These are phyloP conservation scores for Bufo bufo DNA, from an alignment of 2,113 vertebrate genomes.

Conservation along the genomic window DNA sequence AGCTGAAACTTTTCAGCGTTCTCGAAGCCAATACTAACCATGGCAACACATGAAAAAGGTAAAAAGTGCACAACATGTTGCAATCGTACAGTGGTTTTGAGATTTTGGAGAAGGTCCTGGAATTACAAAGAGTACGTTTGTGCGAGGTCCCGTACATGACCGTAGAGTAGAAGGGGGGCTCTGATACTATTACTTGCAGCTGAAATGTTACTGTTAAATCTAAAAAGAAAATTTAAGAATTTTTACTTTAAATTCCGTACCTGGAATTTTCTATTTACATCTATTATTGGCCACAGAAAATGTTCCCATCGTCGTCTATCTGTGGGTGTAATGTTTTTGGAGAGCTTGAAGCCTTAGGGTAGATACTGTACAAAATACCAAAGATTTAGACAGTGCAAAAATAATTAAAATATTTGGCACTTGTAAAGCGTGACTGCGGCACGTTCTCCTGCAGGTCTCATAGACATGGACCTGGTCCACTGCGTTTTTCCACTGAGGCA, in stretches of 20 bases:
- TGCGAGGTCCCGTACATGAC: constrained; percentile 16
- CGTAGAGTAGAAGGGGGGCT: background rate
- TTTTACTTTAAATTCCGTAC: background rate
- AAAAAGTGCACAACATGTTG: constrained; percentile 30
- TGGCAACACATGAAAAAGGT: constrained; percentile 3
- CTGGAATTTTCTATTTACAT: background rate
- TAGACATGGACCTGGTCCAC: background rate
- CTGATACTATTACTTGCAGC: background rate
- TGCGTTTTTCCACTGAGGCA: constrained; percentile 64
- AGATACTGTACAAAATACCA: constrained; percentile 18
- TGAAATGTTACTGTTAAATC: background rate
- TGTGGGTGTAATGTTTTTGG: background rate
- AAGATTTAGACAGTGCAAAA: constrained; percentile 43
- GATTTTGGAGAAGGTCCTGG: constrained; percentile 22
- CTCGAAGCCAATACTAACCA: constrained; percentile 26
- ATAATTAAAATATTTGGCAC: constrained; percentile 33
- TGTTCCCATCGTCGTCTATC: background rate
- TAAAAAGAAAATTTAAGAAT: background rate
- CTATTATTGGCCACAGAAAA: background rate
- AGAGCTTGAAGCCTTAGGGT: background rate
- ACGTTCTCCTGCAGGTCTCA: background rate
- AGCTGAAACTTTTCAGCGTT: background rate
- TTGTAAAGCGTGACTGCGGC: constrained; percentile 23
- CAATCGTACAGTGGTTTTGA: constrained; percentile 19
- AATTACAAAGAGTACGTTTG: constrained; percentile 20